phyloP scores from a whole-genome alignment of 2,797 vertebrate species.

The Gobio occitaniae region DNA sequence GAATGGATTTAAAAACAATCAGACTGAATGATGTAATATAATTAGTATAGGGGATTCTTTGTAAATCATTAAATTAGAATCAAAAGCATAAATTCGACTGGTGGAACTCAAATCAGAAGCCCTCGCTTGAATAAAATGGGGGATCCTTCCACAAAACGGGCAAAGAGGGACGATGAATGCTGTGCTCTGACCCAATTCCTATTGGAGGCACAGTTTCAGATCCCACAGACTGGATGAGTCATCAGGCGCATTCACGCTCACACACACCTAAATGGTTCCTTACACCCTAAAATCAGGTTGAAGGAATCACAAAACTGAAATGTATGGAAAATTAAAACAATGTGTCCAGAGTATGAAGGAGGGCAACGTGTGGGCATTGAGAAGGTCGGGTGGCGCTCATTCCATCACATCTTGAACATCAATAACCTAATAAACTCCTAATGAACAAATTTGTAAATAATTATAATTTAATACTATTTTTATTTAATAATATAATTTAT shows the following conservation, averaged over 20 bases:
- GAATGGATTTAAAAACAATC: constrained; percentile 8
- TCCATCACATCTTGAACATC: background rate
- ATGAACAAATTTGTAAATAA: background rate
- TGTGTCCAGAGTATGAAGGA: background rate
- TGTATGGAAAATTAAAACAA: background rate
- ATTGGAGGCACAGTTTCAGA: constrained; percentile 51
- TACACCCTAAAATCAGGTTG: background rate
- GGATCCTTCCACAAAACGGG: constrained; percentile 35
- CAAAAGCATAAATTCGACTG: constrained; percentile 33
- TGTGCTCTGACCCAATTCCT: constrained; percentile 55
- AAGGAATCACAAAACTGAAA: constrained; percentile 37
- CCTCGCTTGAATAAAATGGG: background rate
- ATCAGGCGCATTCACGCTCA: constrained; percentile 33
- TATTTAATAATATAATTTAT: background rate
- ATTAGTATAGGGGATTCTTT: background rate
- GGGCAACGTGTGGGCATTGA: background rate
- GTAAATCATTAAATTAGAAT: background rate
- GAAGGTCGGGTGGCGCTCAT: background rate
- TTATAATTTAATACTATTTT: background rate
- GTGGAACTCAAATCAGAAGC: constrained; percentile 18
- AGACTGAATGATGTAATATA: background rate
- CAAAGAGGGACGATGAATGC: background rate
- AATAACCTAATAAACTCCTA: background rate
- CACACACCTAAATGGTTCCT: background rate
- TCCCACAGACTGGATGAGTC: constrained; percentile 59